Evolutionary conservation across 2,888 invertebrate genomes (phyloP).

Genomic region (Mystacides longicornis): DNA sequence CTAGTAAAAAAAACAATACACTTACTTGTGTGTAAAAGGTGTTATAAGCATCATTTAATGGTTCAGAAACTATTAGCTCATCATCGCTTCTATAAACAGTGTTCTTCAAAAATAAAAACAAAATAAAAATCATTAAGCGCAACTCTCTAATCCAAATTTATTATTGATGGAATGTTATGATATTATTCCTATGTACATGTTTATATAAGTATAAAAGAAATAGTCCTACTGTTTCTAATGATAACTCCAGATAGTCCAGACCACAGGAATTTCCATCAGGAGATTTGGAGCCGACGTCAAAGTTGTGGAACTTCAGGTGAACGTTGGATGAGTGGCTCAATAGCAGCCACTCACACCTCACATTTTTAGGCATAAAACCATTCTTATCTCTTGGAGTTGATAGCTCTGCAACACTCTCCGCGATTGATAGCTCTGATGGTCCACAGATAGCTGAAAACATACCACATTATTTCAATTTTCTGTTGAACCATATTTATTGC

Average conservation of each 20-base stretch:
- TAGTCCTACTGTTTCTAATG: constrained; percentile 1
- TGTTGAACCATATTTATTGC: too few species aligned
- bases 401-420: not conserved
- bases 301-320: not conserved
- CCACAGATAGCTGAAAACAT: constrained; percentile 33
- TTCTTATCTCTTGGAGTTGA: not conserved
- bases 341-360: not conserved
- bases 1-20: too few species aligned
- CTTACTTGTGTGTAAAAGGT: too few species aligned
- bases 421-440: constrained; percentile 28
- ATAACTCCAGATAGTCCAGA: not conserved
- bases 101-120: too few species aligned
- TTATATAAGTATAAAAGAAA: not conserved
- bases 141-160: too few species aligned
- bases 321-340: constrained; percentile 23
- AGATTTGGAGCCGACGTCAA: constrained; percentile 29
- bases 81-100: too few species aligned
- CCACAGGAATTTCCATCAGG: not conserved
- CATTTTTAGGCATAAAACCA: not conserved
- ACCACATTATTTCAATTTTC: not conserved
- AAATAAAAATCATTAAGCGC: too few species aligned
- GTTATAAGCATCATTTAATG: too few species aligned
- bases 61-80: too few species aligned
- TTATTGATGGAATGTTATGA: not conserved
- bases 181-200: not conserved